Conservation (phyloP, 2,797 vertebrate species). For the Crocodylus rhombifer region DNA sequence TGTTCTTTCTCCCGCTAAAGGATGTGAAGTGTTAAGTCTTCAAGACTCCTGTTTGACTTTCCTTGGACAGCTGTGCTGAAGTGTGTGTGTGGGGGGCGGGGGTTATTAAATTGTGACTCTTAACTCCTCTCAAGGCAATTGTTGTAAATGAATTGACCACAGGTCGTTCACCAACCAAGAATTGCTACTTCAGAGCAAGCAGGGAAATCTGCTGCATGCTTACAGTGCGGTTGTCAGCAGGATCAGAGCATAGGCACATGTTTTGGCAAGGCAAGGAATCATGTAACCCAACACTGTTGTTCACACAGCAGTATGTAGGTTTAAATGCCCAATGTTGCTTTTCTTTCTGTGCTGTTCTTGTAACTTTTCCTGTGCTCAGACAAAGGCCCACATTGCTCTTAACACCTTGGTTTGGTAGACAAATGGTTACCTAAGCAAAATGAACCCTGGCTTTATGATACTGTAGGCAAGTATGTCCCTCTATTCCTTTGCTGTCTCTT, state of each 20-base stretch:
- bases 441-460: rapidly evolving
- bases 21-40: background rate
- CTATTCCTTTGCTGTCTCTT: rapidly evolving
- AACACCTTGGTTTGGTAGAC: rapidly evolving
- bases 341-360: background rate
- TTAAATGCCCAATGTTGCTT: background rate
- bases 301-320: rapidly evolving
- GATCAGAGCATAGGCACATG: rapidly evolving
- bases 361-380: rapidly evolving
- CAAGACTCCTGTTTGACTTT: background rate
- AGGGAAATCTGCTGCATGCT: background rate
- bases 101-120: background rate
- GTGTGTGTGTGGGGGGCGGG: background rate
- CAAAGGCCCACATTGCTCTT: background rate
- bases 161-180: background rate
- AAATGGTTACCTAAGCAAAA: background rate
- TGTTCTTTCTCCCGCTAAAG: background rate
- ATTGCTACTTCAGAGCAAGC: background rate
- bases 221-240: background rate
- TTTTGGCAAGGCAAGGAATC: background rate
- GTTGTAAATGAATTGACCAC: no score
- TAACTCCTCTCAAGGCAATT: background rate
- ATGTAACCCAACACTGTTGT: background rate
- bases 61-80: background rate
- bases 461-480: background rate